Conservation (phyloP, 1,140 invertebrate genomes). For the Drosophila quadrilineata region DNA sequence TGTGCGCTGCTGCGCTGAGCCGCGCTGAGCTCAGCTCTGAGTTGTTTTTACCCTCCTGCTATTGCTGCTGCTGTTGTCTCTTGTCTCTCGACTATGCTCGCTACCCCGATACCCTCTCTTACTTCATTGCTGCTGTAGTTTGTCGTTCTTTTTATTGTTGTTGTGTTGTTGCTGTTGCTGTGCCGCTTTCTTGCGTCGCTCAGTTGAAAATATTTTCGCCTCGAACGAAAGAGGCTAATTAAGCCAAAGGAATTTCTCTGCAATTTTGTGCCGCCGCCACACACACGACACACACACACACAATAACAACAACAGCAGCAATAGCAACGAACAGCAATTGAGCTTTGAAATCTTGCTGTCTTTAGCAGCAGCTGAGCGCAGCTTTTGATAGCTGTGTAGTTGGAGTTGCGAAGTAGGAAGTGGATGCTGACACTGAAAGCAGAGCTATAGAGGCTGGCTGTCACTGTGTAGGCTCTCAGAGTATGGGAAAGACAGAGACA, state of each 20-base stretch:
- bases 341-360: conserved; percentile 70
- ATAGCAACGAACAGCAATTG: conserved; percentile 53
- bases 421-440: conserved; percentile 14
- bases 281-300: conserved; percentile 36
- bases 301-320: conserved; percentile 16
- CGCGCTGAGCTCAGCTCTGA: conserved; percentile 48
- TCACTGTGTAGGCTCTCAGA: too few relatives aligned
- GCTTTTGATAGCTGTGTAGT: conserved; percentile 43
- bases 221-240: conserved; percentile 76
- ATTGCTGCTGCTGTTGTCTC: conserved; percentile 8
- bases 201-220: conserved; percentile 78
- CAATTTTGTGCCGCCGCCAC: conserved; percentile 53
- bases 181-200: conserved; percentile 77
- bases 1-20: conserved; percentile 64
- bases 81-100: not conserved
- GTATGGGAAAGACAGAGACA: too few relatives aligned
- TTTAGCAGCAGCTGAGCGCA: conserved; percentile 56
- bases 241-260: conserved; percentile 79
- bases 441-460: too few relatives aligned
- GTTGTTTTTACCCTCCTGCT: conserved; percentile 26
- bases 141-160: conserved; percentile 31
- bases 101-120: conserved; percentile 4
- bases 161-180: conserved; percentile 45
- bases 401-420: conserved; percentile 62
- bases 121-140: conserved; percentile 20